Evolutionary conservation across 2,113 vertebrate genomes (phyloP), one percentile per base, ranked within the genome.

Genomic region (Limanda limanda): DNA sequence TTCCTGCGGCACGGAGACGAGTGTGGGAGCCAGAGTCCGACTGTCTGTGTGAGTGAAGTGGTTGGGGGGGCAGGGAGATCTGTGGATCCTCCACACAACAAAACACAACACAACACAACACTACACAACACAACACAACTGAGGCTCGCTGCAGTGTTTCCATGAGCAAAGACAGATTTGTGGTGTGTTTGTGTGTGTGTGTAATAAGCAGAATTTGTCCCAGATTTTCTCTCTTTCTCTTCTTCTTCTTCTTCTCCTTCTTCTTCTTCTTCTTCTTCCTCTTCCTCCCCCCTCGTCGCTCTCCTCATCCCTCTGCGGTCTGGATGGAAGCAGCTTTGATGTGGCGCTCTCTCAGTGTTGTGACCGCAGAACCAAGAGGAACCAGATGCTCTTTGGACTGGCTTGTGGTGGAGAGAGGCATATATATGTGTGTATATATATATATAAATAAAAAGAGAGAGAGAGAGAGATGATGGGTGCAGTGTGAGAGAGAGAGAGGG

Each of bases 261-360:
- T 37, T 79, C 70, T 78, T 87, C 75, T 73, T 87, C 86, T 69
- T 83, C 79, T 71, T 84, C 74, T 25, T 79, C 70, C 74, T 87
- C 75, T 73, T 87, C 88, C 65, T 83, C 79, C 75, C 85, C 73
- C 68, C 72, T 79, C 75, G 65, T 57, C 10, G 59, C 87, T 70
- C 71, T 88, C 82, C 70, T 88, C 71, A 76, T 73, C 66, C 78
- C 82, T 90, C 82, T 88, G 89, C 37, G 76, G 86, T 77, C 76
- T 91, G 80, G 83, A 86, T 74, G 58, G 82, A 82, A 40, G 71
- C 3, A 52, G 81, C 94, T 95, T 95, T 95, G 92, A 96, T 95
- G 92, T 94, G 92, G 94, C 83, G 59, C 84, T 82, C 84, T 84
- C 81, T 63, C 81, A 88, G 86, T 92, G 90, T 89, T 91, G 13